Base-by-base conservation (phyloP, 2,797 vertebrate genomes). In the Paratrypauchen microcephalus region DNA sequence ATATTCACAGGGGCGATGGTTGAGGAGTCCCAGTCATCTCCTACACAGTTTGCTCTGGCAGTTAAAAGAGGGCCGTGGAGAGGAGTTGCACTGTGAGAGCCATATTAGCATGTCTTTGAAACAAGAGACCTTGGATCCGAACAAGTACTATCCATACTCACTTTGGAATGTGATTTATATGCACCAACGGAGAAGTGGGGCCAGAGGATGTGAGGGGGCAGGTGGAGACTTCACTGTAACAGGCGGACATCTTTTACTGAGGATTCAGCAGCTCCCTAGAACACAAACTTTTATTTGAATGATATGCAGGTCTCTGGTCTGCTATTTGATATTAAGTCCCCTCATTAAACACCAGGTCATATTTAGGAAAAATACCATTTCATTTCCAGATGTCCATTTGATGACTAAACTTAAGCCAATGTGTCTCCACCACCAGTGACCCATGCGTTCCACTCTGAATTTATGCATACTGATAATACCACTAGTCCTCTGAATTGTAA, bases 401-500 rank as follows among this genome's bases (percentile, higher is more conserved):
- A 71, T 76, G 81, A 87, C 83, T 83, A 15, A 71, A 80, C 82
- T 86, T 65, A 84, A 82, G 82, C 86, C 85, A 86, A 77, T 21
- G 76, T 71, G 82, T 78, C 78, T 75, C 76, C 18, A 80, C 77
- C 86, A 84, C 85, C 67, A 59, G 76, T 87, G 88, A 89, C 91
- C 88, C 85, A 75, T 77, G 83, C 9, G 74, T 86, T 84, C 77
- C 26, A 15, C 82, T 75, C 78, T 88, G 87, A 88, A 92, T 91
- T 30, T 86, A 92, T 90, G 83, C 82, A 89, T 88, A 83, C 79
- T 89, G 91, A 92, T 94, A 91, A 91, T 91, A 89, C 88, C 73
- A 88, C 58, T 71, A 75, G 86, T 88, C 87, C 87, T 92, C 91
- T 93, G 92, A 92, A 94, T 91, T 92, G 90, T 94, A 93, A 94